These are phyloP conservation scores for Heterohyrax brucei DNA, from an alignment of 2,797 vertebrate species.

Conservation along the genomic window DNA sequence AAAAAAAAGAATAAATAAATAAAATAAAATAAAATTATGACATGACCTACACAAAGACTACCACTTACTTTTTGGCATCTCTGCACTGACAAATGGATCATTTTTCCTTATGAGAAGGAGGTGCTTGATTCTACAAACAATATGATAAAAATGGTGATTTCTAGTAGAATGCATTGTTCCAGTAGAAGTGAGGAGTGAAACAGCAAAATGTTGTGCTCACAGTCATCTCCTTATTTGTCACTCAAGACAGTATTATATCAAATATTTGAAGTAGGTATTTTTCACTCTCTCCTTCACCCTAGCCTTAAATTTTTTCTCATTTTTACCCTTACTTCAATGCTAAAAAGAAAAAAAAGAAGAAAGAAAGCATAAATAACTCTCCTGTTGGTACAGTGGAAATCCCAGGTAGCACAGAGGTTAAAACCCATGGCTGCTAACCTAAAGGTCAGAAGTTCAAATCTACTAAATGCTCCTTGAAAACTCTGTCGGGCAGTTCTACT, in stretches of 20 bases:
- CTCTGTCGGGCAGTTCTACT: not conserved
- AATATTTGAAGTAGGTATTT: not conserved
- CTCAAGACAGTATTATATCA: not conserved
- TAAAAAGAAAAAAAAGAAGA: not conserved
- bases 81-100: not conserved
- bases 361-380: not conserved
- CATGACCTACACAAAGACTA: not conserved
- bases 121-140: not conserved
- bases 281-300: not conserved
- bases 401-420: no score
- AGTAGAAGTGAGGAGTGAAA: not conserved
- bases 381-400: no score
- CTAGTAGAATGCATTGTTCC: not conserved
- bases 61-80: not conserved
- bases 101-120: not conserved
- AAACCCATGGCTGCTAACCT: not conserved
- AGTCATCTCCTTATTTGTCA: not conserved
- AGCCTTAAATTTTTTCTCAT: not conserved
- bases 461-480: no score
- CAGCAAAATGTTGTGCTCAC: not conserved
- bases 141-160: not conserved
- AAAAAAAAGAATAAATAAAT: no score
- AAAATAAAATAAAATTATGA: not conserved
- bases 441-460: no score
- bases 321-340: not conserved